These are phyloP conservation scores for Keiferia lycopersicella DNA, from an alignment of 2,888 invertebrate genomes.

Conservation along the genomic window DNA sequence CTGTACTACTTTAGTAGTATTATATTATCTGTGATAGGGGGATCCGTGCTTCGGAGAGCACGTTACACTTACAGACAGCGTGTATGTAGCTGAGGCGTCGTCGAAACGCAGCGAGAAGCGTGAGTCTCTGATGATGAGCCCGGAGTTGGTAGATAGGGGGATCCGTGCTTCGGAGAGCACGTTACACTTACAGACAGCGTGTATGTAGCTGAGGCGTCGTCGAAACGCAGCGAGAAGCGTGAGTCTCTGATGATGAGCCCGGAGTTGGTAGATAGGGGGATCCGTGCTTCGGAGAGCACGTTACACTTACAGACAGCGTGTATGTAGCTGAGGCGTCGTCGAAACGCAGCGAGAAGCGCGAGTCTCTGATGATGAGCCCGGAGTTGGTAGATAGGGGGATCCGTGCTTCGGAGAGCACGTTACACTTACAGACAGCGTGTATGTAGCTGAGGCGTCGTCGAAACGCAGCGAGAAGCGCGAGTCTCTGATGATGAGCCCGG, in stretches of 20 bases:
- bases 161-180: no score
- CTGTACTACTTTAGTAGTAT: no score
- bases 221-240: conserved; percentile 90
- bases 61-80: no score
- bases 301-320: no score
- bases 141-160: not conserved
- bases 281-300: conserved; percentile 67
- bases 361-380: not conserved
- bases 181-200: conserved; percentile 83
- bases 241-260: conserved; percentile 92
- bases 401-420: no score
- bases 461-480: conserved; percentile 91
- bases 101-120: no score
- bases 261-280: conserved; percentile 91
- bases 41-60: conserved; percentile 72
- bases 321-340: no score
- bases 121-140: not conserved
- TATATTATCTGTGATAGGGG: no score
- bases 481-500: conserved; percentile 92
- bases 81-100: no score
- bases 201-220: conserved; percentile 90
- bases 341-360: no score
- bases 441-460: conserved; percentile 90
- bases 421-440: conserved; percentile 84
- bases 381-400: not conserved